Evolutionary conservation across 2,797 vertebrate genomes (phyloP).

Genomic region (Neosalanx taihuensis): DNA sequence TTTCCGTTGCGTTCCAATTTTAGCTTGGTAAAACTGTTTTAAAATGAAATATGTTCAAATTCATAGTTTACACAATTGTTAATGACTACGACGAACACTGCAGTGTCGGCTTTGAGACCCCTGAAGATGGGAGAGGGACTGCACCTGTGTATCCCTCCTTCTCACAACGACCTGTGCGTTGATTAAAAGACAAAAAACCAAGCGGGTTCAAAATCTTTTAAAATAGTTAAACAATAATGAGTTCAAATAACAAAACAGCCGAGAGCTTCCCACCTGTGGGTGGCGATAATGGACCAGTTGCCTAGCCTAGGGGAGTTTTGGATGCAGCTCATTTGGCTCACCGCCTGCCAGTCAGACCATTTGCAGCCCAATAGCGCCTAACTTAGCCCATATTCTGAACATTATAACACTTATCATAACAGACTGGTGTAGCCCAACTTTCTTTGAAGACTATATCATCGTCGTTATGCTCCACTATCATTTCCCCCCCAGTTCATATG

Average conservation of each 20-base stretch:
- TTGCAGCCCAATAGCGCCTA: slow-evolving; percentile 10
- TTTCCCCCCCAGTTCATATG: neutral
- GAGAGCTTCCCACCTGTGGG: slow-evolving; percentile 41
- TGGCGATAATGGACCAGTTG: slow-evolving; percentile 50
- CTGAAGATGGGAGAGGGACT: neutral
- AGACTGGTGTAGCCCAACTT: neutral
- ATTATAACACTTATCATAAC: slow-evolving; percentile 14
- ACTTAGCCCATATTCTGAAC: slow-evolving; percentile 1
- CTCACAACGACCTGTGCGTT: neutral
- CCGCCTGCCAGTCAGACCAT: slow-evolving; percentile 12
- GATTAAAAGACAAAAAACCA: neutral
- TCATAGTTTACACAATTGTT: neutral
- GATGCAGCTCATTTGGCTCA: slow-evolving; percentile 30
- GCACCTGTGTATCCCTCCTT: neutral
- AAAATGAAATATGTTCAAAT: too few relatives aligned
- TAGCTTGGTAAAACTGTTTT: too few relatives aligned
- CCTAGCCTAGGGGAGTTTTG: slow-evolving; percentile 20
- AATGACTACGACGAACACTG: neutral
- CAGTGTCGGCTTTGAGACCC: neutral
- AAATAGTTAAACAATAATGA: neutral
- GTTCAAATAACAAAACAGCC: neutral
- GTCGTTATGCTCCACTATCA: neutral
- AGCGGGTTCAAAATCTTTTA: neutral
- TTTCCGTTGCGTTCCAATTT: too few relatives aligned
- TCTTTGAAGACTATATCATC: neutral